phyloP scores from a whole-genome alignment of 2,888 invertebrate genomes.

The Watsonalla binaria region DNA sequence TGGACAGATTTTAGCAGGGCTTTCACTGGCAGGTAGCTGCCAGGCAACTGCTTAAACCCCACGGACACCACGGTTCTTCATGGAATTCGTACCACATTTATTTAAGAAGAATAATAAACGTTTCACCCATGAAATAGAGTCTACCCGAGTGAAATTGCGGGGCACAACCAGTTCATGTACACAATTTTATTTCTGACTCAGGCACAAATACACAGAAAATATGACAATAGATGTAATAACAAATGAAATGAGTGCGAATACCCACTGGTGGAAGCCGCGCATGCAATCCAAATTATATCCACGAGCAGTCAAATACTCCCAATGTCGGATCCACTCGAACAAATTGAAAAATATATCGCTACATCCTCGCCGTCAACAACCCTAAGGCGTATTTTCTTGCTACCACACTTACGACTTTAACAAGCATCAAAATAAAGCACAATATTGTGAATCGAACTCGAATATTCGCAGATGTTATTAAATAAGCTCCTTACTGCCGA shows the following conservation, averaged over 20 bases:
- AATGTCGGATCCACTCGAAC: conserved; percentile 1
- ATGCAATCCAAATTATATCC: not conserved
- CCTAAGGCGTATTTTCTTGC: not conserved
- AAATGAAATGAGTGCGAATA: not conserved
- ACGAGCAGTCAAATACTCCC: not conserved
- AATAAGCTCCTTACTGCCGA: conserved; percentile 22
- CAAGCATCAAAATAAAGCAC: not conserved
- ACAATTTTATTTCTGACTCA: no score
- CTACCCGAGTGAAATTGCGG: no score
- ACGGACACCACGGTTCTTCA: no score
- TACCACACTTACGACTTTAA: not conserved
- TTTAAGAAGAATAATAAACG: no score
- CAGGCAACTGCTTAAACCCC: no score
- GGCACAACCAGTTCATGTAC: no score
- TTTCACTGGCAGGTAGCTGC: no score
- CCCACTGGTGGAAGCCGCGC: not conserved
- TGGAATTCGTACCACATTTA: no score
- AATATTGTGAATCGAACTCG: not conserved
- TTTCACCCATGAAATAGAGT: no score
- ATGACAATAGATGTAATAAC: not conserved
- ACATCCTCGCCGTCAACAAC: not conserved
- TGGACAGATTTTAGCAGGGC: no score
- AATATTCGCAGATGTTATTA: conserved; percentile 17
- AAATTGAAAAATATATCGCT: conserved; percentile 7
- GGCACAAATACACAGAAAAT: no score